Evolutionary conservation across 2,797 vertebrate genomes (phyloP), one percentile per base, ranked within the genome.

Genomic region (Clarias pachynema): DNA sequence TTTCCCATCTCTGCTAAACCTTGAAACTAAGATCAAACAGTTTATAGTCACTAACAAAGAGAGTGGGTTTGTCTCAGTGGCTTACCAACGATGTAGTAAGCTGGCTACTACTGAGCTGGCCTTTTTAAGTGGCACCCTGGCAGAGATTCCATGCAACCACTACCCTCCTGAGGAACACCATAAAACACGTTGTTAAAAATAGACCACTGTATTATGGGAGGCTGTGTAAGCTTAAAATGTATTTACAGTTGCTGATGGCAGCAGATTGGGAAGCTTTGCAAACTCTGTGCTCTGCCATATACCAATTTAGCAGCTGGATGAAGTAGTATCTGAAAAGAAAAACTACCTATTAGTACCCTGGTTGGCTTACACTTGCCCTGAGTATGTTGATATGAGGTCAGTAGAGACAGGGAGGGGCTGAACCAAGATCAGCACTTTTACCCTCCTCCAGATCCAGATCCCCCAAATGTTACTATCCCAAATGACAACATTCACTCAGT

Each of bases 111-210:
- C 78, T 80, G 8, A 70, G 37, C 77, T 31, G 86, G 89, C 44
- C 73, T 83, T 87, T 90, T 57, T 73, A 87, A 79, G 69, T 84
- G 70, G 87, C 56, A 81, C 65, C 62, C 53, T 87, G 85, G 40
- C 86, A 73, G 66, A 63, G 82, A 74, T 37, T 57, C 85, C 84
- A 79, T 1, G 82, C n/a, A 85, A 83, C 65, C 82, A 49, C 86
- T 82, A 79, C 81, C 53, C 79, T 18, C 62, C 57, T 79, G 63
- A 74, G 59, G 69, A 77, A 77, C 74, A 81, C 72, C 81, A 85
- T 85, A 82, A 88, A 87, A 85, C 82, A 88, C 59, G 26, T 56
- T 22, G 40, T 59, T 37, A 88, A 83, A 89, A 88, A 87, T 80
- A 87, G 84, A 87, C 57, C 53, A 22, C 56, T 81, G 65, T 81